Evolutionary conservation across 2,113 vertebrate genomes (phyloP).

Genomic region (Arothron firmamentum): DNA sequence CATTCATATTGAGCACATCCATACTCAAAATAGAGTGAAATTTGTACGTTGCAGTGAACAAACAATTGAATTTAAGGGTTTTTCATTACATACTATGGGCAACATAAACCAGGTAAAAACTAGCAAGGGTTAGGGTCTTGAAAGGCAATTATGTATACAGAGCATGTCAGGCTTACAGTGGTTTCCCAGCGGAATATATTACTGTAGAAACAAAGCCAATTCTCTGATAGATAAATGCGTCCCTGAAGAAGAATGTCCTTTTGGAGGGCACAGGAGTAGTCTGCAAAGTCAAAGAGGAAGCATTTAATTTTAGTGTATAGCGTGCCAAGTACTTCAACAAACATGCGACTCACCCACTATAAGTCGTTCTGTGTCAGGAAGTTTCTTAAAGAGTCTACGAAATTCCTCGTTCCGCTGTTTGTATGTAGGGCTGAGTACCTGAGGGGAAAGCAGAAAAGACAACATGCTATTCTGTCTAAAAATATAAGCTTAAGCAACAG

Average conservation of each 20-base stretch:
- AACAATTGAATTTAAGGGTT: too few relatives aligned
- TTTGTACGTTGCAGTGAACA: too few relatives aligned
- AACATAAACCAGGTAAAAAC: slow-evolving; percentile 9
- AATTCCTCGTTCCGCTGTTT: slow-evolving; percentile 92
- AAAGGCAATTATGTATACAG: slow-evolving; percentile 18
- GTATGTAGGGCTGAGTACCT: slow-evolving; percentile 90
- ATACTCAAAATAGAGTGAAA: too few relatives aligned
- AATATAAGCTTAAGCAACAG: background rate
- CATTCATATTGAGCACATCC: background rate
- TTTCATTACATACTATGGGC: too few relatives aligned
- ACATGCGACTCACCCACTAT: slow-evolving; percentile 81
- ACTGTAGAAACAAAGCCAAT: slow-evolving; percentile 92
- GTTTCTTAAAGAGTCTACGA: slow-evolving; percentile 87
- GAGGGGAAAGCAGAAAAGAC: slow-evolving; percentile 7
- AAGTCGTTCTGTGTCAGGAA: slow-evolving; percentile 85
- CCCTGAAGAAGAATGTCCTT: slow-evolving; percentile 89
- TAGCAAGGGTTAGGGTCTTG: slow-evolving; percentile 9
- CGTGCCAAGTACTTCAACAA: too few relatives aligned
- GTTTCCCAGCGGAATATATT: slow-evolving; percentile 95
- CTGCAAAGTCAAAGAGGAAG: slow-evolving; percentile 57
- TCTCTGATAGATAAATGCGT: slow-evolving; percentile 87
- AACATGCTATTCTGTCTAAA: background rate
- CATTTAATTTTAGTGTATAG: background rate
- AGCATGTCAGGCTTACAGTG: slow-evolving; percentile 70
- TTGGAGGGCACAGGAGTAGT: slow-evolving; percentile 90